Evolutionary conservation across 2,888 invertebrate species (phyloP), one percentile per base, ranked within the genome.

Genomic region (Apantesis nais): DNA sequence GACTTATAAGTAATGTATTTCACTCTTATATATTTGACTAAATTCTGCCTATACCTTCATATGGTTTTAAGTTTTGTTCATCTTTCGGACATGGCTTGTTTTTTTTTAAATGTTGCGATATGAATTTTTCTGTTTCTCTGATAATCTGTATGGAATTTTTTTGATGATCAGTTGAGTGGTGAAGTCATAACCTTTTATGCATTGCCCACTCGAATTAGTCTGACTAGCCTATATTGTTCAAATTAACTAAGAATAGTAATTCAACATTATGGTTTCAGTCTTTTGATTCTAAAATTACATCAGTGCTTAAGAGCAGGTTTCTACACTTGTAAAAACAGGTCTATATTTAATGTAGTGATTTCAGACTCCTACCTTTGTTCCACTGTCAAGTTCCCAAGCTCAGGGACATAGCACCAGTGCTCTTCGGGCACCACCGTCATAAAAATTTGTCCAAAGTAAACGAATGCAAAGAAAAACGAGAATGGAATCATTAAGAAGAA

Each of bases 401-500:
- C 91, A 0, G 86, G 83, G 0, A 92, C 92, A 8, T 67, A 84
- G 41, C 94, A 95, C 94, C 94, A 95, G 55, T 94, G 89, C 55
- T 93, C 85, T 4, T 88, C 87, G 0, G 94, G 94, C 25, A 91
- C 91, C 0, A 93, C 76, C 0, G 93, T 92, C 94, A 95, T 94
- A 82, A 95, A 95, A 65, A 95, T 94, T 82, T 95, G 94, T 0
- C 91, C 89, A 75, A 95, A 94, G 83, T 94, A 94, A 0, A 95
- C 93, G 81, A 95, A 94, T 0, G 94, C 94, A 78, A 94, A 94
- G 91, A 93, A 94, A 85, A 92, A 92, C 0, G 93, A 87, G 70
- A 91, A 94, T 0, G 94, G 94, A 74, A 94, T 93, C 94, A 94
- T 94, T 55, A 94, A 77, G 0, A 94, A 80, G 86, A 94, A 94